A percentile compares a stretch with the other conserved stretches of the same genome.
phyloP scores from a whole-genome alignment of 2,113 vertebrate species.

The Atractosteus spatula region DNA sequence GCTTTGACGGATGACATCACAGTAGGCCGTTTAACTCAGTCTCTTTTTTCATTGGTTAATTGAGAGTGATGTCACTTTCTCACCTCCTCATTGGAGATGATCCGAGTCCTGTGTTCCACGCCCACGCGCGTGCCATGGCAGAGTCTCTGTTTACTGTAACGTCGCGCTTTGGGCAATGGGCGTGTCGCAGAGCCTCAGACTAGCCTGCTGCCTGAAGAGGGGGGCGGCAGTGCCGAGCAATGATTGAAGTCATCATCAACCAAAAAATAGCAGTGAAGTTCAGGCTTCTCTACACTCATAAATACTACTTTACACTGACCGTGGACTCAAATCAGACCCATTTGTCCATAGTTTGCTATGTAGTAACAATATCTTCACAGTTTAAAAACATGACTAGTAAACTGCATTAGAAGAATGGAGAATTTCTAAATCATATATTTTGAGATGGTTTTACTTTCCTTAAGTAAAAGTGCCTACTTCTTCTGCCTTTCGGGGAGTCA shows the following conservation, averaged over 20 bases:
- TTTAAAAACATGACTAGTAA: no score
- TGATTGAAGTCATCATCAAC: background rate
- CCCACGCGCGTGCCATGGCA: constrained; percentile 5
- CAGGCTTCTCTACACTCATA: no score
- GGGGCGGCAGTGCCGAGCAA: background rate
- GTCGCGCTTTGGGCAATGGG: constrained; percentile 2
- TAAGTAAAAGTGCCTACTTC: no score
- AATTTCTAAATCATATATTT: background rate
- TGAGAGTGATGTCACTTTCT: constrained; percentile 15
- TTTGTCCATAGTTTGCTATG: no score
- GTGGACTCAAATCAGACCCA: no score
- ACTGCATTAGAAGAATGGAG: no score
- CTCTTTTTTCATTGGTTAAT: constrained; percentile 19
- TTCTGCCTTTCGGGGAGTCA: no score
- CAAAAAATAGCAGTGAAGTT: no score
- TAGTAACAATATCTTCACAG: no score
- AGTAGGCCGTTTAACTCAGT: background rate
- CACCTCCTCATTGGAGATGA: constrained; percentile 16
- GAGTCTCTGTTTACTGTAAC: background rate
- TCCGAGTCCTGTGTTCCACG: background rate
- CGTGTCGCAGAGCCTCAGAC: constrained; percentile 9
- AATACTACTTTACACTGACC: no score
- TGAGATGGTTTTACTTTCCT: no score
- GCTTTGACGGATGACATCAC: background rate
- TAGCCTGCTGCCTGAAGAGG: constrained; percentile 12